phyloP scores from a whole-genome alignment of 2,797 vertebrate genomes.

The Melanotaenia trifasciata region DNA sequence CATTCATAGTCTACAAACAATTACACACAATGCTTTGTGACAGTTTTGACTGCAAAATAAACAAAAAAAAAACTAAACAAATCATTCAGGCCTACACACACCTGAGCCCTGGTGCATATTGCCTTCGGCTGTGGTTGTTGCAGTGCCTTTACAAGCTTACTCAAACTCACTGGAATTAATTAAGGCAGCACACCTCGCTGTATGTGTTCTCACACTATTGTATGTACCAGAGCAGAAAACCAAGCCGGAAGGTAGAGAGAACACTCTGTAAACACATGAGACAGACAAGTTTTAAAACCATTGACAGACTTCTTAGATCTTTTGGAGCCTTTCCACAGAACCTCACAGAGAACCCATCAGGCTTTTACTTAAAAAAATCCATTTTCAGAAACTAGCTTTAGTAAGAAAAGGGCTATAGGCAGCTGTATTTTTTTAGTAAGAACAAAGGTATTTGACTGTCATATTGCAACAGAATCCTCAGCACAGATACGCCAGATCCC shows the following conservation, averaged over 20 bases:
- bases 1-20: too few relatives aligned
- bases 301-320: neutral
- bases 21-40: too few relatives aligned
- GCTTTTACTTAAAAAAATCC: too few relatives aligned
- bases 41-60: too few relatives aligned
- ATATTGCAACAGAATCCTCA: neutral
- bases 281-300: neutral
- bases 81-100: neutral
- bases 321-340: neutral
- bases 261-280: neutral
- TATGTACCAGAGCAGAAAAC: neutral
- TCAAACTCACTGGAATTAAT: neutral
- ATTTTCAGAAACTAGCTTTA: neutral
- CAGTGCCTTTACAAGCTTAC: neutral
- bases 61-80: neutral
- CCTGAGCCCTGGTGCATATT: neutral
- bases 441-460: neutral
- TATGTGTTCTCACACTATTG: neutral
- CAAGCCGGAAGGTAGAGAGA: neutral
- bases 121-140: neutral
- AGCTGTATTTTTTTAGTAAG: neutral
- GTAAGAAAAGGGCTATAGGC: neutral
- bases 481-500: neutral
- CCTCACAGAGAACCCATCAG: neutral
- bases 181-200: neutral